These are phyloP conservation scores for Sebastes ruberrimus DNA, from an alignment of 2,797 vertebrate genomes.

Conservation along the genomic window DNA sequence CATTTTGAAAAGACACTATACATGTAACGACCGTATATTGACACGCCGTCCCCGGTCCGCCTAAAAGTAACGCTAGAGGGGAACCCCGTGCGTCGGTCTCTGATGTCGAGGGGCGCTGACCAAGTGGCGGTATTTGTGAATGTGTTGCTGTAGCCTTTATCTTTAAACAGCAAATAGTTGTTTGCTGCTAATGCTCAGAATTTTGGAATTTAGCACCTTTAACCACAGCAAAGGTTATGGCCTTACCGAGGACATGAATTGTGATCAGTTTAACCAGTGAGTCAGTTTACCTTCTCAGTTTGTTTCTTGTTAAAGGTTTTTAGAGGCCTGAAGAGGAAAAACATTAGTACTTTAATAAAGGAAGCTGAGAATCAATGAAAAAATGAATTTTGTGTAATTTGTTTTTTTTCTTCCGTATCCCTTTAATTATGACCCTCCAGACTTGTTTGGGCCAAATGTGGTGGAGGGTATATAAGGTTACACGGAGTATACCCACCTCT, in stretches of 20 bases:
- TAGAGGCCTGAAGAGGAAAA: neutral
- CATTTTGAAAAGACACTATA: too few relatives aligned
- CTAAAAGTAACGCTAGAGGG: too few relatives aligned
- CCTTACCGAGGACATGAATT: fast-evolving
- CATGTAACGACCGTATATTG: too few relatives aligned
- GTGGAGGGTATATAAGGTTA: too few relatives aligned
- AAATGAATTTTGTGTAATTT: neutral
- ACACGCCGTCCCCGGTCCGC: too few relatives aligned
- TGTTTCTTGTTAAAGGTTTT: neutral
- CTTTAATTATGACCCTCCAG: neutral
- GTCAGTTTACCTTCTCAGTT: neutral
- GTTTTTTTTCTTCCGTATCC: neutral
- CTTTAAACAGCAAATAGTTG: too few relatives aligned
- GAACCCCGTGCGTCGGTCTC: too few relatives aligned
- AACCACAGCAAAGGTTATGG: neutral
- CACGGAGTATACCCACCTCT: too few relatives aligned
- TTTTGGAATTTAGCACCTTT: neutral
- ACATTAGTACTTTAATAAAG: neutral
- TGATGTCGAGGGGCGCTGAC: too few relatives aligned
- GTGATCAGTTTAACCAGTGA: neutral
- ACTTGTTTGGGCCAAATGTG: neutral
- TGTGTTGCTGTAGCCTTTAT: too few relatives aligned
- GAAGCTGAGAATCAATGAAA: neutral
- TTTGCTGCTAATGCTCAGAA: neutral
- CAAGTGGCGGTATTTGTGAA: too few relatives aligned